phyloP scores from a whole-genome alignment of 2,113 vertebrate species.

The Paralichthys olivaceus region DNA sequence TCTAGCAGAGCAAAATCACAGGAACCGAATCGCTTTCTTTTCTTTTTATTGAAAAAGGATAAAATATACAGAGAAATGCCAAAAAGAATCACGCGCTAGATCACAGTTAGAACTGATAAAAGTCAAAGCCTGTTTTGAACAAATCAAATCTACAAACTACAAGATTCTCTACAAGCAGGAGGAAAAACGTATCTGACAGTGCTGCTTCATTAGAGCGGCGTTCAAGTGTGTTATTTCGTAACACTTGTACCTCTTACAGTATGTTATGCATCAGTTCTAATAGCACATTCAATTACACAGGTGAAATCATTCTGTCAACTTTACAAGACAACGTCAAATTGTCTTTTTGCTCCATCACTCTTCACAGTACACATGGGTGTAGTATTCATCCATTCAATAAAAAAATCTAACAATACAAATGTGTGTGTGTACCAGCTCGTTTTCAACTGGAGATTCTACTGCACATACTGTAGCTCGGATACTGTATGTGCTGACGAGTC shows the following conservation, averaged over 20 bases:
- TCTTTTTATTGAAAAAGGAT: conserved; percentile 80
- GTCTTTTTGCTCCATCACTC: conserved; percentile 49
- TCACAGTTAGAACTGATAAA: conserved; percentile 73
- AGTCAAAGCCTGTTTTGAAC: conserved; percentile 67
- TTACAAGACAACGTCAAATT: conserved; percentile 44
- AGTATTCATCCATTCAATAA: conserved; percentile 53
- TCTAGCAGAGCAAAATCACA: not conserved
- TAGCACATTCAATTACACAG: conserved; percentile 69
- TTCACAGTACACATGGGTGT: conserved; percentile 70
- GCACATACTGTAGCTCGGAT: conserved; percentile 54
- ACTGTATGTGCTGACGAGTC: conserved; percentile 47
- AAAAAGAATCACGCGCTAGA: conserved; percentile 69
- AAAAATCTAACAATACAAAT: conserved; percentile 43
- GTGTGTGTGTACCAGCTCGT: conserved; percentile 60
- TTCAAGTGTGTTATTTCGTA: conserved; percentile 62
- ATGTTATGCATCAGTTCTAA: conserved; percentile 68
- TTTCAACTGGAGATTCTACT: conserved; percentile 40
- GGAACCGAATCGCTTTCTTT: conserved; percentile 26
- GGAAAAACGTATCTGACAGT: conserved; percentile 29
- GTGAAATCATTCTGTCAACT: conserved; percentile 65
- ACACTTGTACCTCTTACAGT: conserved; percentile 71
- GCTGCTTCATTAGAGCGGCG: conserved; percentile 57
- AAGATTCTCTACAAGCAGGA: conserved; percentile 57
- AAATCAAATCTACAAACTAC: conserved; percentile 70
- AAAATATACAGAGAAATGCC: conserved; percentile 73